Evolutionary conservation across 2,797 vertebrate genomes (phyloP).

Genomic region (Aulostomus chinensis): DNA sequence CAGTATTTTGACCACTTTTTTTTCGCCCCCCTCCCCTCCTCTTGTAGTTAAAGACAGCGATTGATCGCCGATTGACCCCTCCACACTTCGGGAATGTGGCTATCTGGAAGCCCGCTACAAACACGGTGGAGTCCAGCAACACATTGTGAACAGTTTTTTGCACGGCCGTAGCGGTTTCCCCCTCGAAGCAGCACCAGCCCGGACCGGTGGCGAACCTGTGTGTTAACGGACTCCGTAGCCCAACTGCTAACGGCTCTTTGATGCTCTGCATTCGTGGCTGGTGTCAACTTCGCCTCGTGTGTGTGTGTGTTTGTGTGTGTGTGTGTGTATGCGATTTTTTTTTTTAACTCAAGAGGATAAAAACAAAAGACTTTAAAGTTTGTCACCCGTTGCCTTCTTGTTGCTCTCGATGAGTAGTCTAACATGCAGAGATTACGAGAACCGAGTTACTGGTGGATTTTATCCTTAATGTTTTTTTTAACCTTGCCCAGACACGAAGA

Average conservation of each 20-base stretch:
- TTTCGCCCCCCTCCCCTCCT: not conserved
- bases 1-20: conserved; percentile 64
- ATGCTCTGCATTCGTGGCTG: conserved; percentile 64
- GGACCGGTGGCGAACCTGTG: conserved; percentile 53
- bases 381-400: conserved; percentile 75
- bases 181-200: conserved; percentile 51
- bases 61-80: conserved; percentile 66
- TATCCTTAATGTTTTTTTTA: conserved; percentile 91
- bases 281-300: too few relatives aligned
- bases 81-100: conserved; percentile 75
- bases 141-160: conserved; percentile 45
- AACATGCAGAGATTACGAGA: conserved; percentile 97
- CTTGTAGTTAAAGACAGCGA: conserved; percentile 64
- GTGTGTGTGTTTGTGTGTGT: conserved; percentile 43
- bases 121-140: conserved; percentile 57
- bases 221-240: conserved; percentile 18
- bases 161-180: conserved; percentile 45
- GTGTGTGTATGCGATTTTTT: conserved; percentile 20
- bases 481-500: conserved; percentile 89
- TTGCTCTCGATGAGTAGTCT: conserved; percentile 90
- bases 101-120: conserved; percentile 68
- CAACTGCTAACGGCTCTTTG: conserved; percentile 45
- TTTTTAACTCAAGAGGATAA: conserved; percentile 10
- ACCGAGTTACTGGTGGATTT: conserved; percentile 93
- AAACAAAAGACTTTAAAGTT: conserved; percentile 67